Percentiles rank a stretch among this genome's conserved stretches.
Conservation (phyloP, 2,797 vertebrate genomes). For the Acropternis orthonyx region DNA sequence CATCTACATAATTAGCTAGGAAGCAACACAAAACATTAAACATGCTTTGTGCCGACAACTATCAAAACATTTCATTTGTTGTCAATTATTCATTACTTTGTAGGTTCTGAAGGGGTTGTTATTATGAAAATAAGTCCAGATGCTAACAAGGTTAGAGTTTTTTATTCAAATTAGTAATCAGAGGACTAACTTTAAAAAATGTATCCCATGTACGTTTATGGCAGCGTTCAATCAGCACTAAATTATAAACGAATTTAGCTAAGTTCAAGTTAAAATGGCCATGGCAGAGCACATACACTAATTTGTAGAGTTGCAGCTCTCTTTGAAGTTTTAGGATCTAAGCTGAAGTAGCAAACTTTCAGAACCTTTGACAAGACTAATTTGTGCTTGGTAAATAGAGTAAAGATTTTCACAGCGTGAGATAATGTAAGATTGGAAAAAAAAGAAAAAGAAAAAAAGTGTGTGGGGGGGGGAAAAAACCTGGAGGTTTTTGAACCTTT, state of each 20-base stretch:
- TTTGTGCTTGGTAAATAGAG: constrained; percentile 76
- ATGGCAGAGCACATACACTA: constrained; percentile 19
- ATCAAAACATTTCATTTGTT: constrained; percentile 99
- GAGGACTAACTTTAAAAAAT: constrained; percentile 83
- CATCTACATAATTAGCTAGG: constrained; percentile 95
- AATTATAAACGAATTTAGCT: constrained; percentile 80
- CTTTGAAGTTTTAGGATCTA: constrained; percentile 71
- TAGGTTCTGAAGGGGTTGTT: constrained; percentile 97
- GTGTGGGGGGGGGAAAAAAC: neutral
- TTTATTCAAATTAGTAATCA: constrained; percentile 89
- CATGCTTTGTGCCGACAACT: constrained; percentile 89
- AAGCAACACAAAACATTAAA: constrained; percentile 98
- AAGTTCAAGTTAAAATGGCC: constrained; percentile 72
- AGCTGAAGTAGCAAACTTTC: constrained; percentile 66
- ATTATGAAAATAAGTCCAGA: constrained; percentile 97
- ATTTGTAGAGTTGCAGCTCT: constrained; percentile 55
- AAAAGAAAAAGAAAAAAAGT: neutral
- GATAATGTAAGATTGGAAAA: constrained; percentile 15
- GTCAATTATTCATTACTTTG: constrained; percentile 99
- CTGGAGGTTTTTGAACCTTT: constrained; percentile 46
- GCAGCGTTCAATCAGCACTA: constrained; percentile 77
- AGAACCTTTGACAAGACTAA: constrained; percentile 73
- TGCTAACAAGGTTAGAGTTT: constrained; percentile 96
- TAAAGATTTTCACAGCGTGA: constrained; percentile 73
- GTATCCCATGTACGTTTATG: constrained; percentile 74